Evolutionary conservation across 1,140 invertebrate genomes (phyloP), one percentile per base, ranked within the genome.

Genomic region (Sminthurinus signatus): DNA sequence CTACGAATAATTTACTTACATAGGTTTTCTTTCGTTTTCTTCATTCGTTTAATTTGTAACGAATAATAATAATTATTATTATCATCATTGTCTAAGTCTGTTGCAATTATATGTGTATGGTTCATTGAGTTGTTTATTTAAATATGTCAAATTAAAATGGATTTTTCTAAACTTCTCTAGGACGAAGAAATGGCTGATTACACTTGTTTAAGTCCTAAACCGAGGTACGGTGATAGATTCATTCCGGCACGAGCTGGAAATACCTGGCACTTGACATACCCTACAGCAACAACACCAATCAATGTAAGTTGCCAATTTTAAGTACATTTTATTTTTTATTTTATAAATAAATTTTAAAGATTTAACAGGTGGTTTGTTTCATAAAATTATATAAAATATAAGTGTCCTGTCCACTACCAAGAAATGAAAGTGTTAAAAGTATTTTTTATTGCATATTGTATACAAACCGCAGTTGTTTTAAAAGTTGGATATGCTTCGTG

Each of bases 251-350:
- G 94, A 73, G 84, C 85, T 65, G 88, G 90, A 72, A 91, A 94
- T 73, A 91, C 89, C 74, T 97, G 94, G 93, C 84, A 93, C 72
- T 91, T 91, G 31, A 89, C 86, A 74, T 98, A 93, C 78, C 89
- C 90, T 70, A 86, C 60, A 12, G 32, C 14, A 0, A 10, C 31
- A 21, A 17, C 15, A 27, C 1, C 14, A 23, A 36, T 58, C 43
- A 36, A 55, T 5, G 23, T 89, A 79, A 86, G 88, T 72, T 84
- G 85, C 44, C 88, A 88, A 78, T 72, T 74, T 75, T 48, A 19
- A 48, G 10, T 48, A 48, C 21, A 12, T 12, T 42, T 12, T 42
- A 42, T 42, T 10, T 42, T 12, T 42, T 42, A 12, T 12, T 12
- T 12, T n/a, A n/a, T 10, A 42, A 12, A 42, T 42, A 42, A 42